A percentile compares a stretch with the other conserved stretches of the same genome.
Evolutionary conservation across 1,140 invertebrate species (phyloP).

Genomic region (Drosophila bifasciata): DNA sequence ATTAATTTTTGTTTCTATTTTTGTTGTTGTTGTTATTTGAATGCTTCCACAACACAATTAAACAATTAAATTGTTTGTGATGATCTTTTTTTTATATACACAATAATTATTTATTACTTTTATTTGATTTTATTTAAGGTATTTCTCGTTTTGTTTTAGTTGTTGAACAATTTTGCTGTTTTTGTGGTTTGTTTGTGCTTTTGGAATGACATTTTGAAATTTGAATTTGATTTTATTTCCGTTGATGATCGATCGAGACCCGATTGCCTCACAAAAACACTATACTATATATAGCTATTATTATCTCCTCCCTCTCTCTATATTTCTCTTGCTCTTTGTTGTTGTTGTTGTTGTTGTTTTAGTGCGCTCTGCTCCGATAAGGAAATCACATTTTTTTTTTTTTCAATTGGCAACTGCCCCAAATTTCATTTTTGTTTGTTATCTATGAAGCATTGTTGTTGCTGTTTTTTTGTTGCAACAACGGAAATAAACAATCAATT

Average conservation of each 20-base stretch:
- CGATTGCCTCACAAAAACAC: slow-evolving; percentile 1
- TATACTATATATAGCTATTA: too few species aligned
- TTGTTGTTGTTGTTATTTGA: slow-evolving; percentile 8
- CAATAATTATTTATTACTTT: slow-evolving; percentile 47
- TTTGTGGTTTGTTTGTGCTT: slow-evolving; percentile 37
- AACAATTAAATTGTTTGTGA: slow-evolving; percentile 77
- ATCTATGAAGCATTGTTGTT: slow-evolving; percentile 35
- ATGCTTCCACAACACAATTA: slow-evolving; percentile 56
- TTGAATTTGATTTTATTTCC: slow-evolving; percentile 31
- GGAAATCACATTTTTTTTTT: slow-evolving; percentile 64
- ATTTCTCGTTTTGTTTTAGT: slow-evolving; percentile 26
- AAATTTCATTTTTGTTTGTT: slow-evolving; percentile 75
- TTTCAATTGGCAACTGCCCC: slow-evolving; percentile 82
- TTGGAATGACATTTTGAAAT: slow-evolving; percentile 69
- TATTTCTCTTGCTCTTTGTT: slow-evolving; percentile 19
- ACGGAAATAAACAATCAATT: slow-evolving; percentile 83
- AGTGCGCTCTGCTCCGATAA: slow-evolving; percentile 51
- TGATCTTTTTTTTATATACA: slow-evolving; percentile 39
- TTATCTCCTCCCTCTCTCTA: slow-evolving; percentile 22
- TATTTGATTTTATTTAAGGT: slow-evolving; percentile 19
- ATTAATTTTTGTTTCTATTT: slow-evolving; percentile 44
- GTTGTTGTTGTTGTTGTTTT: slow-evolving; percentile 17
- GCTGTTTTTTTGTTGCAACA: slow-evolving; percentile 49
- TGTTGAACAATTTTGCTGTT: slow-evolving; percentile 58
- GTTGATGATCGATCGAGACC: slow-evolving; percentile 29